Conservation (phyloP, 2,113 vertebrate genomes). For the Rhabdornis inornatus region DNA sequence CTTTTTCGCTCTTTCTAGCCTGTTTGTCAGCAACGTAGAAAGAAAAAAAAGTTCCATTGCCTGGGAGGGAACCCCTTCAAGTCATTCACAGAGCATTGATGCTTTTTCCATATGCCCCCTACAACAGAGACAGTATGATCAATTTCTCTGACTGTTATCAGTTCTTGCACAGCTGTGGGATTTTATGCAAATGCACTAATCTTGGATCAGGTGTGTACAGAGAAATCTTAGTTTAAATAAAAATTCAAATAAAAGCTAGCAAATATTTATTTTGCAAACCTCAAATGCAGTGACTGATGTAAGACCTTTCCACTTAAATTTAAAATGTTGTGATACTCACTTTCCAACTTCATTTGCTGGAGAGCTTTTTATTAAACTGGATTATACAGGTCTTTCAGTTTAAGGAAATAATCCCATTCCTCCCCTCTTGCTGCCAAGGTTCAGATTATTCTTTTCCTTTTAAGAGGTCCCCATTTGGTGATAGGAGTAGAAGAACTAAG, state of each 20-base stretch:
- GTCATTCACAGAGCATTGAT: neutral
- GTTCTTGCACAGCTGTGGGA: neutral
- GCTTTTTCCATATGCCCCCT: neutral
- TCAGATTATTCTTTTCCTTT: neutral
- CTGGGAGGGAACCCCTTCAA: neutral
- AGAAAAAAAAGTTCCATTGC: neutral
- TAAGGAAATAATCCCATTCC: neutral
- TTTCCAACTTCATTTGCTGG: neutral
- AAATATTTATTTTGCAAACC: neutral
- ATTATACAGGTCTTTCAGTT: neutral
- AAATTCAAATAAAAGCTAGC: neutral
- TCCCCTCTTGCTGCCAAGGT: neutral
- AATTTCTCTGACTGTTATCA: neutral
- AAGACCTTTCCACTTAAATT: neutral
- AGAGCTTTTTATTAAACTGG: neutral
- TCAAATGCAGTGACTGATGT: neutral
- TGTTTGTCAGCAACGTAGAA: neutral
- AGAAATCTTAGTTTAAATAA: neutral
- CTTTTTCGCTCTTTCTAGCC: neutral
- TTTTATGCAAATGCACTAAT: neutral
- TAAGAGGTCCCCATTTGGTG: neutral
- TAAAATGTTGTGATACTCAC: neutral
- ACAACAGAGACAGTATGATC: neutral
- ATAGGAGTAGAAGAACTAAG: slow-evolving; percentile 76
- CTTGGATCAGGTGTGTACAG: neutral